These are phyloP conservation scores for Copsychus sechellarum DNA, from an alignment of 2,113 vertebrate genomes.

Conservation along the genomic window DNA sequence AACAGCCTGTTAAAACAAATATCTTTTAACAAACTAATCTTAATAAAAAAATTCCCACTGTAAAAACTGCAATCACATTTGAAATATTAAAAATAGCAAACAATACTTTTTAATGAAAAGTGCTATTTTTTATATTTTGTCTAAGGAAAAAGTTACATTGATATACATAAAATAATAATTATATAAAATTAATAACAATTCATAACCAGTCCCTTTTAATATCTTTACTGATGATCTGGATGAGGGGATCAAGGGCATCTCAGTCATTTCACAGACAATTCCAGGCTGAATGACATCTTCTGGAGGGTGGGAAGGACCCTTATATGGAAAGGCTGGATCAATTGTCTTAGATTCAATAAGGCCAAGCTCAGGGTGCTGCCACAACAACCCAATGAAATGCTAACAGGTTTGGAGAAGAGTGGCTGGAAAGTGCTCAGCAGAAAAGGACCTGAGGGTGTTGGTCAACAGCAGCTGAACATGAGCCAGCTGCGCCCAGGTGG, in stretches of 20 bases:
- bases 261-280: not conserved
- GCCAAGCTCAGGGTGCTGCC: not conserved
- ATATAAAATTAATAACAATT: not conserved
- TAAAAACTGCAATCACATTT: not conserved
- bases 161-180: not conserved
- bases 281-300: not conserved
- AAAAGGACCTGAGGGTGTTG: not conserved
- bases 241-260: not conserved
- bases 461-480: not conserved
- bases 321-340: no score
- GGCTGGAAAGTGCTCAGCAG: not conserved
- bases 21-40: not conserved
- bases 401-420: not conserved
- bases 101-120: not conserved
- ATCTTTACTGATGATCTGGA: not conserved
- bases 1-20: not conserved
- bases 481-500: not conserved
- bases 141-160: not conserved
- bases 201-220: not conserved
- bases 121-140: not conserved
- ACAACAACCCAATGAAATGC: accelerated
- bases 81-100: not conserved
- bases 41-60: not conserved
- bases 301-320: not conserved
- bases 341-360: not conserved